Conservation (phyloP, 2,797 vertebrate genomes). For the Anguilla anguilla region DNA sequence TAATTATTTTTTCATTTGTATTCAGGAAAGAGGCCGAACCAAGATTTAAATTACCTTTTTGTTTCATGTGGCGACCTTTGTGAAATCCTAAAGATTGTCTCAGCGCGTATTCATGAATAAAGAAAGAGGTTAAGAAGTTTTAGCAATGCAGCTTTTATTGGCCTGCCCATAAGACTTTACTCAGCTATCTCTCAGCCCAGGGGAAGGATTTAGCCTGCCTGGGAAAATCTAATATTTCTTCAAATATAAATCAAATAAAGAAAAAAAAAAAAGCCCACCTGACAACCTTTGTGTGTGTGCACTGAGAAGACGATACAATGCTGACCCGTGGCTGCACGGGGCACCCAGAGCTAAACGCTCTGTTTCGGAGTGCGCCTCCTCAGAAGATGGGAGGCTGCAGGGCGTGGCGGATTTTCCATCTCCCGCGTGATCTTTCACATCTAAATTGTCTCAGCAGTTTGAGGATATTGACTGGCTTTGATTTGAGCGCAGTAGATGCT, state of each 20-base stretch:
- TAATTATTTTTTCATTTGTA: conserved; percentile 48
- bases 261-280: conserved; percentile 54
- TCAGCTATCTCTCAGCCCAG: conserved; percentile 58
- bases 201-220: conserved; percentile 66
- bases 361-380: conserved; percentile 45
- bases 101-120: conserved; percentile 66
- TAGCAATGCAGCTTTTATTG: conserved; percentile 65
- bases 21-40: conserved; percentile 31
- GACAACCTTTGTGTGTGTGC: conserved; percentile 37
- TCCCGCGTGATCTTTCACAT: not conserved
- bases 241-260: conserved; percentile 69
- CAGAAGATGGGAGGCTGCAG: not conserved
- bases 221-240: conserved; percentile 70
- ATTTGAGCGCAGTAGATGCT: conserved; percentile 16
- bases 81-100: conserved; percentile 57
- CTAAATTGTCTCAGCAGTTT: conserved; percentile 21
- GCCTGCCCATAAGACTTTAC: conserved; percentile 58
- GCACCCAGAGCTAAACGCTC: conserved; percentile 48
- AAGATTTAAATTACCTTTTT: conserved; percentile 42
- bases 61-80: conserved; percentile 40
- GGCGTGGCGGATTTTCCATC: not conserved
- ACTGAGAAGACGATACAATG: conserved; percentile 41
- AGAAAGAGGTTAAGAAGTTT: conserved; percentile 64
- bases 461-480: conserved; percentile 16
- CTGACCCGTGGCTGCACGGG: conserved; percentile 44